A percentile compares a stretch with the other conserved stretches of the same genome.
These are phyloP conservation scores for Chondrosia reniformis DNA, from an alignment of 37 sponge, comb jelly and placozoan genomes.

Conservation along the genomic window DNA sequence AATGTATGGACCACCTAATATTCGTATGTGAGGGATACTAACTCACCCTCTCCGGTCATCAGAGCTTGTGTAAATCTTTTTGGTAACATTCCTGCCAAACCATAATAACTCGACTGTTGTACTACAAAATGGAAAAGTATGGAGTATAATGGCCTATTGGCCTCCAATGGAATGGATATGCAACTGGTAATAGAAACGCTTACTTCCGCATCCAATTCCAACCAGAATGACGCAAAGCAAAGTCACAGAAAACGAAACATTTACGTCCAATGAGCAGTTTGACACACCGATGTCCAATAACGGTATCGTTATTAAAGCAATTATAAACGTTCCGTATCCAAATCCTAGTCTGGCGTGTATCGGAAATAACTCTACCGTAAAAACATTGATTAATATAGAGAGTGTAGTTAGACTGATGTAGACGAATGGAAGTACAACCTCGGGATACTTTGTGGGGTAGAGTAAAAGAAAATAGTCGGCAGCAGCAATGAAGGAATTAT, in stretches of 20 bases:
- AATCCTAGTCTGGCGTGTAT: conserved; percentile 55
- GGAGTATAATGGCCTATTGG: too few relatives aligned
- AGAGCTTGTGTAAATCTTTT: conserved; percentile 66
- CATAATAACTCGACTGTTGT: conserved; percentile 90
- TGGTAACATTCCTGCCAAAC: conserved; percentile 82
- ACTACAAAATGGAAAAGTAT: conserved; percentile 31
- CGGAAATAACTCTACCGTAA: conserved; percentile 37
- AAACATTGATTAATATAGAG: conserved; percentile 45
- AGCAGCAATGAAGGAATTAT: conserved; percentile 69
- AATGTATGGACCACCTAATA: too few relatives aligned
- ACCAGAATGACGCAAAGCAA: conserved; percentile 35
- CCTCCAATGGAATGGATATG: background rate
- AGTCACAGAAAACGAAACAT: conserved; percentile 47
- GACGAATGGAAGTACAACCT: conserved; percentile 48
- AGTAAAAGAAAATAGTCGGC: conserved; percentile 82
- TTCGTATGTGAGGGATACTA: too few relatives aligned
- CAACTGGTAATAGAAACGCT: background rate
- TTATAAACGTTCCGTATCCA: conserved; percentile 66
- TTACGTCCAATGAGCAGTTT: conserved; percentile 33
- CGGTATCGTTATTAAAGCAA: conserved; percentile 55
- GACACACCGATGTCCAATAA: conserved; percentile 62
- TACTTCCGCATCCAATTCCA: conserved; percentile 59
- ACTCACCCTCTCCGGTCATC: conserved; percentile 73
- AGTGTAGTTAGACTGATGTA: conserved; percentile 51
- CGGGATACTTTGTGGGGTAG: conserved; percentile 50